These are phyloP conservation scores for Empidonax alnorum DNA, from an alignment of 2,113 vertebrate genomes.

Conservation along the genomic window DNA sequence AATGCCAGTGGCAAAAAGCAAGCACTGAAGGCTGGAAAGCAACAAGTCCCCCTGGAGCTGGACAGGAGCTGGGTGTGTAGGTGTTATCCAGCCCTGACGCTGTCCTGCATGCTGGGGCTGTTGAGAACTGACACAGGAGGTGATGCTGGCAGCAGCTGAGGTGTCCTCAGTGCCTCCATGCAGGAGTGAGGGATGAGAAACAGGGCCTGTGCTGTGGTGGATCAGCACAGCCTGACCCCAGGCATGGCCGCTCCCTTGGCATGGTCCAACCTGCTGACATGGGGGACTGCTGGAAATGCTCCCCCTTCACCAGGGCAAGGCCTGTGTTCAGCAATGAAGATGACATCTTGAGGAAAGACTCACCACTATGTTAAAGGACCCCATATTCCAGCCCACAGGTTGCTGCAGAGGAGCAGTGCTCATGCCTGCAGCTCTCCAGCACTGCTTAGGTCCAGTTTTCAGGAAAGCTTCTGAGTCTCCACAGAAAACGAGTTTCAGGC, in stretches of 20 bases:
- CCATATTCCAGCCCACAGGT: neutral
- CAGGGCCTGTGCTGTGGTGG: accelerated
- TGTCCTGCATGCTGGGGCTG: neutral
- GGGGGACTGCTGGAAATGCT: neutral
- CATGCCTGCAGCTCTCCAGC: neutral
- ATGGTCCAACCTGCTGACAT: accelerated
- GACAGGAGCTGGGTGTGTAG: neutral
- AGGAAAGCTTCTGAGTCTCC: neutral
- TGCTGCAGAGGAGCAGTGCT: neutral
- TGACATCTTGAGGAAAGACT: neutral
- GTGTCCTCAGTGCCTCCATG: neutral
- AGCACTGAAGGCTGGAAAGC: neutral
- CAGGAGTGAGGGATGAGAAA: neutral
- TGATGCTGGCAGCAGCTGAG: neutral
- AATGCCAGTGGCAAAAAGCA: neutral
- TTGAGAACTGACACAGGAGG: accelerated
- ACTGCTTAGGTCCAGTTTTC: neutral
- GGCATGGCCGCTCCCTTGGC: accelerated
- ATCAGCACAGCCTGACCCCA: neutral
- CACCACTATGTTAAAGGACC: accelerated
- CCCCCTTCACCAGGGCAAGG: neutral
- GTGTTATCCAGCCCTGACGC: neutral
- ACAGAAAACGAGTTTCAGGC: neutral
- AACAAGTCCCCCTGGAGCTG: neutral
- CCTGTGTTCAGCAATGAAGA: neutral